Base-by-base conservation (phyloP, 1,140 invertebrate genomes). In the Drosophila melanica region DNA sequence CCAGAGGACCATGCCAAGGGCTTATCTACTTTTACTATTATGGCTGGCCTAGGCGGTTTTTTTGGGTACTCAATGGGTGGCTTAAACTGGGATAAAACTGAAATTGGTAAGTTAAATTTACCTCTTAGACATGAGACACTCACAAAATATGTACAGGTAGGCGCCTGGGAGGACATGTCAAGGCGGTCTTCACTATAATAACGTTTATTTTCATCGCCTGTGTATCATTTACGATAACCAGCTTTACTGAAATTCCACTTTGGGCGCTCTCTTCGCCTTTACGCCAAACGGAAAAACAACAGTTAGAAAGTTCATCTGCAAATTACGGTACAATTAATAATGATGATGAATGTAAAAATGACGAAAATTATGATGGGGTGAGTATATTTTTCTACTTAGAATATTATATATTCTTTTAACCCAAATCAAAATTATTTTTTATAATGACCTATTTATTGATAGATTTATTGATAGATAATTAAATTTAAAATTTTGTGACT, bases 31-130 rank as follows among this genome's bases (percentile, higher is more conserved):
- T 99, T 99, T 81, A 99, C 98, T 0, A 95, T 99, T 63, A 98
- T 99, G 97, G 98, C 98, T 1, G 98, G 98, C 0, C 92, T 99
- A 0, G 98, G 98, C 7, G 98, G 98, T 11, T 97, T 97, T 77
- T 94, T 99, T 90, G 98, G 98, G 0, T 99, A 99, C 90, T 95
- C 96, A 3, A 94, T 99, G 77, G 98, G 98, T 12, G 98, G 96
- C 0, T 96, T 99, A 23, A 96, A 99, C 91, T 99, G 98, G 98
- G 97, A 98, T 87, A 94, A 94, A 44, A 98, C 96, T 0, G 93
- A 94, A 59, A 93, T 98, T 68, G 97, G 96, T 95, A 81, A 75
- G 73, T 71, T 45, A 1, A 12, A 10, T 18, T 12, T 20, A 6
- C 30, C 23, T 14, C 4, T 30, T 7, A 45, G 12, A 3, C 20